Evolutionary conservation across 2,888 invertebrate species (phyloP).

Genomic region (Agrochola lota): DNA sequence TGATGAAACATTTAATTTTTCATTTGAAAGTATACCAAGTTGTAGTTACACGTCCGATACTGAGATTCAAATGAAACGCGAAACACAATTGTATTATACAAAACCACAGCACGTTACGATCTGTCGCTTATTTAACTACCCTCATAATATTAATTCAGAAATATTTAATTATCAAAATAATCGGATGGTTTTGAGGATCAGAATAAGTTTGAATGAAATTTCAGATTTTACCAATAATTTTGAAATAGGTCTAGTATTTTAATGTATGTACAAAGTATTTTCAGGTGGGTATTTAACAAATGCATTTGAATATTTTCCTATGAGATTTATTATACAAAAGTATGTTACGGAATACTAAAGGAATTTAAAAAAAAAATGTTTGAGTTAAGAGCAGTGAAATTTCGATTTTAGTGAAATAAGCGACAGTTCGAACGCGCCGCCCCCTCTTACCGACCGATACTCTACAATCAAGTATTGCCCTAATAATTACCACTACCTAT

Average conservation of each 20-base stretch:
- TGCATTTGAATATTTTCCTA: constrained; percentile 26
- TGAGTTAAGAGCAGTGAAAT: not conserved
- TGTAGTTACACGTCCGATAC: constrained; percentile 88
- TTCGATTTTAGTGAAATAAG: constrained; percentile 55
- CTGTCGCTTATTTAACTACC: constrained; percentile 58
- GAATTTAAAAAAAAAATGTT: no score
- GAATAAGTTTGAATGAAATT: not conserved
- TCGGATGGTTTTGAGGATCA: not conserved
- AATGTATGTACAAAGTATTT: constrained; percentile 39
- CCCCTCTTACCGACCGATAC: constrained; percentile 71
- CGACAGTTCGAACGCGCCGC: constrained; percentile 47
- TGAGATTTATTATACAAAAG: constrained; percentile 35
- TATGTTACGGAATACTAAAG: not conserved
- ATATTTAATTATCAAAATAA: not conserved
- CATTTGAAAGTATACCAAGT: constrained; percentile 90
- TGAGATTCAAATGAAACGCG: constrained; percentile 90
- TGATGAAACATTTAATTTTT: constrained; percentile 90
- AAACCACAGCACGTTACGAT: constrained; percentile 73
- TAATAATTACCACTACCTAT: constrained; percentile 89
- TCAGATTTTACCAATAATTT: not conserved
- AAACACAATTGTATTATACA: constrained; percentile 87
- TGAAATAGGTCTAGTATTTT: constrained; percentile 9
- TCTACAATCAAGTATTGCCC: constrained; percentile 84
- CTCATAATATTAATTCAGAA: not conserved
- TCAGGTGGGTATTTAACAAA: constrained; percentile 40